phyloP scores from a whole-genome alignment of 2,888 invertebrate genomes.

The Stramonita haemastoma region DNA sequence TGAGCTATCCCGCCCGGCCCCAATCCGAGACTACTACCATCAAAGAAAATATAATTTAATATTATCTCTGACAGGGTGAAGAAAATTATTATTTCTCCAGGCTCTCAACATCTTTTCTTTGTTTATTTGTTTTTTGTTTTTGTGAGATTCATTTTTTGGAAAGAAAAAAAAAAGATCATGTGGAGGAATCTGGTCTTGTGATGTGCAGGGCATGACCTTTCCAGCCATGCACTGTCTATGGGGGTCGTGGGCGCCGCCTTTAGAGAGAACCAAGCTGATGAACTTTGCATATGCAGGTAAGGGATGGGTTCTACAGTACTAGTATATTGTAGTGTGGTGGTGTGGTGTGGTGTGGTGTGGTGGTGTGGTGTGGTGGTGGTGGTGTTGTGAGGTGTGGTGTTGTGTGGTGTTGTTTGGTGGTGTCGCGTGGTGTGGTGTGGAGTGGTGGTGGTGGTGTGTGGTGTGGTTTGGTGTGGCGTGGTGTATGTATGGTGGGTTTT shows the following conservation, averaged over 20 bases:
- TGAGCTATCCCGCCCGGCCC: no score
- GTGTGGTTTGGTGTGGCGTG: no score
- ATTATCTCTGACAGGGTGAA: not conserved
- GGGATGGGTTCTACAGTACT: not conserved
- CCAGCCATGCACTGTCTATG: constrained; percentile 96
- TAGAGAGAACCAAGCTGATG: constrained; percentile 81
- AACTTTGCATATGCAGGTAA: constrained; percentile 76
- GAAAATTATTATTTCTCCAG: not conserved
- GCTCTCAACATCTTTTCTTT: not conserved
- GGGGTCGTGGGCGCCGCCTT: constrained; percentile 94
- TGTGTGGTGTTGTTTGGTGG: no score
- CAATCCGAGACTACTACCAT: no score
- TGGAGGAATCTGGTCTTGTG: not conserved
- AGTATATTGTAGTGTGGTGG: no score
- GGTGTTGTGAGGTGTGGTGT: no score
- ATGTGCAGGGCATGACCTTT: constrained; percentile 84
- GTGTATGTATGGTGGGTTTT: no score
- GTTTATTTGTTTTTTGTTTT: not conserved
- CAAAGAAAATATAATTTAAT: no score
- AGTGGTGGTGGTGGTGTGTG: no score
- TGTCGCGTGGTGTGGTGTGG: no score
- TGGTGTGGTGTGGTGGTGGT: no score
- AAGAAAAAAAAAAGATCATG: not conserved
- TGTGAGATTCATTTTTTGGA: not conserved
- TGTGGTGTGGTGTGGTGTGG: not conserved